phyloP scores from a whole-genome alignment of 1,140 invertebrate genomes.

The Nasonia vitripennis region DNA sequence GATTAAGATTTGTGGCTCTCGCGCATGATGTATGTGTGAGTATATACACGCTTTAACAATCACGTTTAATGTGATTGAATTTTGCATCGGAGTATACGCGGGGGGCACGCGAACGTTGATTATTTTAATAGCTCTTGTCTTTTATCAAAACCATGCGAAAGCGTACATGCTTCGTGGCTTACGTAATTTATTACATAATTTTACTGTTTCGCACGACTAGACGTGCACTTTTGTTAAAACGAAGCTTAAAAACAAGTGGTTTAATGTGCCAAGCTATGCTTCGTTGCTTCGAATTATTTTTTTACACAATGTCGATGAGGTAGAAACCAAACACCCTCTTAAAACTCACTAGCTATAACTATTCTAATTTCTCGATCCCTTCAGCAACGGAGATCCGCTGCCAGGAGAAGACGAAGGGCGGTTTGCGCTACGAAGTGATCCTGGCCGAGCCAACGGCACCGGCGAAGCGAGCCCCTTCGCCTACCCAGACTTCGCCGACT shows the following conservation, averaged over 20 bases:
- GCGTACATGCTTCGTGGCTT: neutral
- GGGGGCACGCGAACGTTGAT: neutral
- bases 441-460: conserved; percentile 86
- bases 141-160: neutral
- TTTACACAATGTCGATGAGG: neutral
- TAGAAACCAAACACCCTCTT: neutral
- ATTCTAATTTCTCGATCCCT: conserved; percentile 38
- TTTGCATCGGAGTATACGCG: neutral
- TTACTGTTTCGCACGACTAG: no score
- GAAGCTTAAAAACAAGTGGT: no score
- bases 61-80: neutral
- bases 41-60: neutral
- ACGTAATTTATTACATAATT: no score
- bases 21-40: no score
- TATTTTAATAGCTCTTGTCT: neutral
- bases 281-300: no score
- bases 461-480: conserved; percentile 80
- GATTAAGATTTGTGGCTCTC: no score
- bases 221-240: no score
- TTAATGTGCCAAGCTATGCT: neutral
- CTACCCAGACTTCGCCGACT: conserved; percentile 70
- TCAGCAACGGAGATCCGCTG: conserved; percentile 91
- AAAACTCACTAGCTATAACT: neutral
- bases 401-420: conserved; percentile 92
- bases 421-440: conserved; percentile 94